Evolutionary conservation across 2,888 invertebrate species (phyloP).

Genomic region (Theretra japonica): DNA sequence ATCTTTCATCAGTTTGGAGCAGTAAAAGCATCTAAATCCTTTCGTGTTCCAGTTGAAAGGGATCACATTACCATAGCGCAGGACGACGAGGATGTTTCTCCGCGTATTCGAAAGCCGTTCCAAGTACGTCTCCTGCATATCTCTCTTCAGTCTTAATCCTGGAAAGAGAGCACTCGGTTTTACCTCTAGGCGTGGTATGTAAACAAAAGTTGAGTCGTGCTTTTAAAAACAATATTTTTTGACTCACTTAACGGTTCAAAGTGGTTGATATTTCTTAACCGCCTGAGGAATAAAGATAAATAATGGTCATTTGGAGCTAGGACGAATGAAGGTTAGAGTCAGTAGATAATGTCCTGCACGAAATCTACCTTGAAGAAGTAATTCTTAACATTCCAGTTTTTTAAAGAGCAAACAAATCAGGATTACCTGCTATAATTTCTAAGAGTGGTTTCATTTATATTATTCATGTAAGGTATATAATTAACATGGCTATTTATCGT

Average conservation of each 20-base stretch:
- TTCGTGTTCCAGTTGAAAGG: slow-evolving; percentile 72
- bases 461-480: no score
- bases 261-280: neutral
- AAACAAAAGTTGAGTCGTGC: neutral
- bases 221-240: neutral
- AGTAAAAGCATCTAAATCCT: slow-evolving; percentile 71
- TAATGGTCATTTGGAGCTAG: no score
- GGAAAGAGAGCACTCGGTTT: slow-evolving; percentile 62
- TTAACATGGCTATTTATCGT: no score
- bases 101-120: slow-evolving; percentile 59
- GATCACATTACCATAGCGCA: slow-evolving; percentile 62
- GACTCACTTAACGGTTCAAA: neutral
- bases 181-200: slow-evolving; percentile 27
- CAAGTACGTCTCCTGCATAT: slow-evolving; percentile 39
- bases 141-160: slow-evolving; percentile 55
- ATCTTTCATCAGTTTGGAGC: slow-evolving; percentile 61
- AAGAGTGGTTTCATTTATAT: no score
- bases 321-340: no score
- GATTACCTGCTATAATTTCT: no score
- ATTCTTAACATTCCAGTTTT: no score
- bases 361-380: no score
- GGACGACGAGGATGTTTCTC: slow-evolving; percentile 60
- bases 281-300: no score
- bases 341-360: no score
- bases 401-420: no score